Conservation (phyloP, 2,888 invertebrate genomes). For the Seira sanloemensis region DNA sequence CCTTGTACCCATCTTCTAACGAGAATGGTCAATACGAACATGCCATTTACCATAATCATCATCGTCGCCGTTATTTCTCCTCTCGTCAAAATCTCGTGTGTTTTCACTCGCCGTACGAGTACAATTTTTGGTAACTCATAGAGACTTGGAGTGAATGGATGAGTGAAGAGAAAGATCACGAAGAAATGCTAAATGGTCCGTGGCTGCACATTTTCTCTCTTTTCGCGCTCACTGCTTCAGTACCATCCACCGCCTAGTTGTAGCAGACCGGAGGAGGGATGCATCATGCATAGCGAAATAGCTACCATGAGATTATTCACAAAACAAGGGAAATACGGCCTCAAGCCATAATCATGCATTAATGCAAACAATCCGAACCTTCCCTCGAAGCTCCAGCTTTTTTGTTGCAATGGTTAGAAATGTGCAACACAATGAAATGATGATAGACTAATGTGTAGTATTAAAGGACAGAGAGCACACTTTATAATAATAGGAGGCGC, state of each 20-base stretch:
- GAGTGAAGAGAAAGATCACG: slow-evolving; percentile 22
- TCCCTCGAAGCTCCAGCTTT: background rate
- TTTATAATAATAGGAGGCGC: too few species aligned
- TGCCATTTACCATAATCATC: background rate
- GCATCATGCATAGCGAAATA: background rate
- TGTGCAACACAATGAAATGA: slow-evolving; percentile 36
- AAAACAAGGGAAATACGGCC: slow-evolving; percentile 2
- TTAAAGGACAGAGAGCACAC: too few species aligned
- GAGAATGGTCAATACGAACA: background rate
- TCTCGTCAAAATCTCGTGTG: background rate
- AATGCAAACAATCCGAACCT: slow-evolving; percentile 9
- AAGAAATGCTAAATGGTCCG: slow-evolving; percentile 63
- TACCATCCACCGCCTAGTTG: background rate
- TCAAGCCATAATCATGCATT: slow-evolving; percentile 26
- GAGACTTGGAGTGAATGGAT: slow-evolving; percentile 8
- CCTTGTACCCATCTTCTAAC: background rate
- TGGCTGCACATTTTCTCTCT: slow-evolving; percentile 45
- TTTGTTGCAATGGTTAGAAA: slow-evolving; percentile 10
- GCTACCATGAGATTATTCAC: background rate
- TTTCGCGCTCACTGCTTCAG: background rate
- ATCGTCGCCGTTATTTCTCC: background rate
- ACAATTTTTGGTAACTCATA: too few species aligned
- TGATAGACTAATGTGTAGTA: background rate
- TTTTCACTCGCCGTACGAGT: too few species aligned
- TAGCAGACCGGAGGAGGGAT: too few species aligned